Conservation (phyloP, 2,113 vertebrate species). For the Neolamprologus variostigma region DNA sequence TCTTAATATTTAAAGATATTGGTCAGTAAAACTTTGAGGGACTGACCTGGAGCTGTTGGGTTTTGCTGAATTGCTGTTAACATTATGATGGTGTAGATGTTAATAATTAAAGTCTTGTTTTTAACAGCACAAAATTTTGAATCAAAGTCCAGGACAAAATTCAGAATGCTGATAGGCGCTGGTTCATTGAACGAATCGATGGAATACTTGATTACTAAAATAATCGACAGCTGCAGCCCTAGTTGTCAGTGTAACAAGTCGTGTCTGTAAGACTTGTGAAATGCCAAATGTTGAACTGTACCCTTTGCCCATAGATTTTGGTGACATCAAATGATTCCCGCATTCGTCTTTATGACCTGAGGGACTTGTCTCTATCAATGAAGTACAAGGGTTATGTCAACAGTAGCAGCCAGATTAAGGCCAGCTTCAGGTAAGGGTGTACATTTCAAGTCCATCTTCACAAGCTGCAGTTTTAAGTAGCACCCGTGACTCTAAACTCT, state of each 20-base stretch:
- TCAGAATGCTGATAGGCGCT: not conserved
- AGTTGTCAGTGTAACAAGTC: not conserved
- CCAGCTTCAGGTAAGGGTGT: slow-evolving; percentile 90
- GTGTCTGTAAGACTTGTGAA: not conserved
- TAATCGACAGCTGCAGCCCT: not conserved
- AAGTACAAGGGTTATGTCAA: slow-evolving; percentile 99
- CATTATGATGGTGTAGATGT: not conserved
- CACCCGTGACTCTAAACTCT: not conserved
- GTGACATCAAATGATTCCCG: slow-evolving; percentile 98
- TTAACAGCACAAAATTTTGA: not conserved
- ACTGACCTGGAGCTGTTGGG: not conserved
- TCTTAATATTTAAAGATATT: not conserved
- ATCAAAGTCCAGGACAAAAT: not conserved
- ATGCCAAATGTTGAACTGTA: not conserved
- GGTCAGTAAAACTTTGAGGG: not conserved
- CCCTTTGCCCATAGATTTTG: slow-evolving; percentile 77
- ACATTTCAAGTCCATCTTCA: not conserved
- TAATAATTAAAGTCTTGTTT: not conserved
- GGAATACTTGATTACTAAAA: not conserved
- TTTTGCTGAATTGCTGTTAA: not conserved
- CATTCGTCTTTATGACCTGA: slow-evolving; percentile 92
- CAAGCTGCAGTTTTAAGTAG: not conserved
- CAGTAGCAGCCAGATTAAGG: slow-evolving; percentile 99
- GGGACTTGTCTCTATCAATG: slow-evolving; percentile 97
- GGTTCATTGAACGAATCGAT: not conserved